Evolutionary conservation across 2,888 invertebrate species (phyloP).

Genomic region (Drosophila ustulata): DNA sequence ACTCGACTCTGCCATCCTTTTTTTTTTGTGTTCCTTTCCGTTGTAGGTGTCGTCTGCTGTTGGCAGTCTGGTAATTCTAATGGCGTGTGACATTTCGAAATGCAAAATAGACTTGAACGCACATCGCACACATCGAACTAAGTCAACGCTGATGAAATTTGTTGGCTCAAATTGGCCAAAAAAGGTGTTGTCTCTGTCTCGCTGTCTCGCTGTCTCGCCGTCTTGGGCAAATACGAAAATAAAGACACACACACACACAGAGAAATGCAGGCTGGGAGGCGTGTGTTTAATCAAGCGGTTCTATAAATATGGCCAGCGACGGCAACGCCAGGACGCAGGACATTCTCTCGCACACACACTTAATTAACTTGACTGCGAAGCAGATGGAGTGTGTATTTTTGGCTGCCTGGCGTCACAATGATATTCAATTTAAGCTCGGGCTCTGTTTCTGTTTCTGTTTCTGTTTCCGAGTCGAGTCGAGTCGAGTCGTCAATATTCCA

Average conservation of each 20-base stretch:
- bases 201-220: background rate
- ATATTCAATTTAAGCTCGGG: constrained; percentile 53
- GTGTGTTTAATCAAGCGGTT: constrained; percentile 64
- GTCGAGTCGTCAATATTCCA: constrained; percentile 36
- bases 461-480: constrained; percentile 4
- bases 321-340: background rate
- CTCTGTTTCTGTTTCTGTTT: constrained; percentile 7
- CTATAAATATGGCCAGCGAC: constrained; percentile 34
- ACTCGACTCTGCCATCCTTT: background rate
- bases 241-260: background rate
- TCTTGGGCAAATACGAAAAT: background rate
- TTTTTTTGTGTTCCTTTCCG: background rate
- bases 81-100: constrained; percentile 61
- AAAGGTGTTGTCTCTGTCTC: constrained; percentile 37
- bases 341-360: constrained; percentile 22
- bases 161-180: constrained; percentile 36
- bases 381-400: constrained; percentile 39
- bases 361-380: constrained; percentile 46
- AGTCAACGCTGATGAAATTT: constrained; percentile 43
- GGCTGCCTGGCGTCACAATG: constrained; percentile 22
- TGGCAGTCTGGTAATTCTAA: constrained; percentile 25
- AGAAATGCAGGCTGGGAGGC: constrained; percentile 22
- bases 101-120: constrained; percentile 42
- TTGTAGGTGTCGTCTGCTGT: constrained; percentile 9
- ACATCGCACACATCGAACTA: constrained; percentile 18